Evolutionary conservation across 2,888 invertebrate species (phyloP), one percentile per base, ranked within the genome.

Genomic region (Andrena flavipes): DNA sequence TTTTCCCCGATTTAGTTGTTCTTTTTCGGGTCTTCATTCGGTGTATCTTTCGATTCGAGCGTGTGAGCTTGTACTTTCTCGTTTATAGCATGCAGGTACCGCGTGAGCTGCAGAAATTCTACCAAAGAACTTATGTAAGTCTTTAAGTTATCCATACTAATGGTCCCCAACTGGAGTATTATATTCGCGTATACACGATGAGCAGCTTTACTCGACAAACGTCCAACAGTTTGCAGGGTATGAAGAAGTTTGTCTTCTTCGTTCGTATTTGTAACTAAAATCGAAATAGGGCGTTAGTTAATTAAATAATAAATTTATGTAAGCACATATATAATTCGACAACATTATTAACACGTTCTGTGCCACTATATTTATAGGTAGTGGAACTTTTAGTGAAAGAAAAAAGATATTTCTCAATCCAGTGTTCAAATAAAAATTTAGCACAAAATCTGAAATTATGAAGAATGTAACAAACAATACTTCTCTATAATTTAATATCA

Each of bases 171-270:
- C 90, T 96, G 96, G 88, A 94, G 93, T 54, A 96, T 95, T 84
- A 96, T 95, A 93, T 96, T 96, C 88, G 95, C 94, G 95, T 96
- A 97, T 81, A 97, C 96, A 78, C 97, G 95, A 70, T 96, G 95
- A 67, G 96, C 96, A 16, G 96, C 96, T 93, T 96, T 97, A 76
- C 96, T 95, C 88, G 96, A 96, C 87, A 97, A 95, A 23, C 96
- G 95, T 23, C 97, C 96, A 78, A 97, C 96, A 0, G 96, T 97
- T 94, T 97, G 96, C 86, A 96, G 95, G 0, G 96, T 96, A 94
- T 96, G 96, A 84, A 96, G 92, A 23, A 96, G 96, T 72, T 96
- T 96, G 94, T 97, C 97, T 85, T 95, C 95, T 86, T 94, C 95
- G 71, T 95, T 95, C 68, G 95, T 91, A 88, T 95, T 95, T 89